Percentiles rank a stretch among this genome's conserved stretches.
Evolutionary conservation across 2,797 vertebrate genomes (phyloP).

Genomic region (Sebastes nivosus): DNA sequence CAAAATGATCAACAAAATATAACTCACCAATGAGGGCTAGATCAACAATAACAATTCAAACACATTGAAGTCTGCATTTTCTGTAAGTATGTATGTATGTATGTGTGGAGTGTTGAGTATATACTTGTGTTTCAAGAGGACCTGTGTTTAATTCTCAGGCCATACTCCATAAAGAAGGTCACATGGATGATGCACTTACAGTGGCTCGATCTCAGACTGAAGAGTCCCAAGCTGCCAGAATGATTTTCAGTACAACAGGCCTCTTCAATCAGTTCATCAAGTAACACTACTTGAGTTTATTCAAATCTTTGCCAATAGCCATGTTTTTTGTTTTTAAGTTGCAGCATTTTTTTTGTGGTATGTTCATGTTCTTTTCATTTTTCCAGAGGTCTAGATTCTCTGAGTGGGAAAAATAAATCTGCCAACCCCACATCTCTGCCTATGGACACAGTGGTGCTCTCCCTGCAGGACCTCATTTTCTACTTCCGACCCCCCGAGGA

Average conservation of each 20-base stretch:
- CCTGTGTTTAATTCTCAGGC: conserved; percentile 78
- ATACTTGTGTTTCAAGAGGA: not conserved
- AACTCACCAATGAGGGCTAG: not conserved
- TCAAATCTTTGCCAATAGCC: not conserved
- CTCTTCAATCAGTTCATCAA: conserved; percentile 94
- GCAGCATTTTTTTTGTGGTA: not conserved
- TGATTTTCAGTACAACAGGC: conserved; percentile 92
- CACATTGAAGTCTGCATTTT: not conserved
- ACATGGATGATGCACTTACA: conserved; percentile 94
- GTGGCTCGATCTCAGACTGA: conserved; percentile 92
- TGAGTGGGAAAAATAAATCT: conserved; percentile 90
- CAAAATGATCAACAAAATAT: not conserved
- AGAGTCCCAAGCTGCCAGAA: conserved; percentile 92
- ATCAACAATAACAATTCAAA: not conserved
- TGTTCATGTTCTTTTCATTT: not conserved
- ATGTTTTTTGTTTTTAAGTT: not conserved
- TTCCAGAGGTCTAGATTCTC: conserved; percentile 88
- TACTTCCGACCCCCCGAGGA: conserved; percentile 93
- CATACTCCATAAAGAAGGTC: conserved; percentile 94
- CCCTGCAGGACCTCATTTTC: conserved; percentile 92
- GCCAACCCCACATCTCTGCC: conserved; percentile 82
- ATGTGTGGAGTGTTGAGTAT: not conserved
- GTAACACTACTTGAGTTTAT: conserved; percentile 65
- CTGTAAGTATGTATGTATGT: not conserved
- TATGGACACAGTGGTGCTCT: conserved; percentile 89